A percentile compares a stretch with the other conserved stretches of the same genome.
These are phyloP conservation scores for Lucilia sericata DNA, from an alignment of 1,140 invertebrate genomes.

Conservation along the genomic window DNA sequence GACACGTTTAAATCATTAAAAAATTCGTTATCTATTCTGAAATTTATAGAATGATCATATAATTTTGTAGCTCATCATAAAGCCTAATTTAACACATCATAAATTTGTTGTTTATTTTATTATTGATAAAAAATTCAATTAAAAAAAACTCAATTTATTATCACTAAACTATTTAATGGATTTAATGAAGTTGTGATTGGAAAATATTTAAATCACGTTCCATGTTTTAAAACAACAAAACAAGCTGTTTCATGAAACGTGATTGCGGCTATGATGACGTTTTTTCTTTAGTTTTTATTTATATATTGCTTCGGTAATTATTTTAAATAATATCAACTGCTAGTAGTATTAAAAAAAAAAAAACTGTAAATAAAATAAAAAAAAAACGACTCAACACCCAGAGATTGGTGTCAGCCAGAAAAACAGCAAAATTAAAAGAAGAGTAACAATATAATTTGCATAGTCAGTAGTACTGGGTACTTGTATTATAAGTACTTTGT, in stretches of 20 bases:
- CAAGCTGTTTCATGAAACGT: constrained; percentile 29
- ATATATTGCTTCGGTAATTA: neutral
- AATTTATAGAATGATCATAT: too few species aligned
- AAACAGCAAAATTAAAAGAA: neutral
- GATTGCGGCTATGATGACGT: constrained; percentile 20
- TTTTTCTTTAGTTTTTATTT: neutral
- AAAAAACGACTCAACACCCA: neutral
- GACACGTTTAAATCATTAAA: too few species aligned
- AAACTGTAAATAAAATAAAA: neutral
- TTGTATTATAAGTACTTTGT: neutral
- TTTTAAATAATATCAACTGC: neutral
- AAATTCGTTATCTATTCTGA: too few species aligned
- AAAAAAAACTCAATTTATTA: too few species aligned
- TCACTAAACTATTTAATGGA: neutral
- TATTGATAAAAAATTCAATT: too few species aligned
- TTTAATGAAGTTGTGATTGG: constrained; percentile 2
- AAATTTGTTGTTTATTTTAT: too few species aligned
- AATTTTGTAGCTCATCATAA: too few species aligned
- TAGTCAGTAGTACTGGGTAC: too few species aligned
- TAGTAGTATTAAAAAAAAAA: neutral
- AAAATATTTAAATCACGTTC: constrained; percentile 30
- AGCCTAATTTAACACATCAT: too few species aligned
- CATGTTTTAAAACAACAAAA: neutral
- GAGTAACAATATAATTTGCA: too few species aligned
- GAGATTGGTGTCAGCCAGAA: neutral